Conservation (phyloP, 2,113 vertebrate species). For the Desmodus rotundus region DNA sequence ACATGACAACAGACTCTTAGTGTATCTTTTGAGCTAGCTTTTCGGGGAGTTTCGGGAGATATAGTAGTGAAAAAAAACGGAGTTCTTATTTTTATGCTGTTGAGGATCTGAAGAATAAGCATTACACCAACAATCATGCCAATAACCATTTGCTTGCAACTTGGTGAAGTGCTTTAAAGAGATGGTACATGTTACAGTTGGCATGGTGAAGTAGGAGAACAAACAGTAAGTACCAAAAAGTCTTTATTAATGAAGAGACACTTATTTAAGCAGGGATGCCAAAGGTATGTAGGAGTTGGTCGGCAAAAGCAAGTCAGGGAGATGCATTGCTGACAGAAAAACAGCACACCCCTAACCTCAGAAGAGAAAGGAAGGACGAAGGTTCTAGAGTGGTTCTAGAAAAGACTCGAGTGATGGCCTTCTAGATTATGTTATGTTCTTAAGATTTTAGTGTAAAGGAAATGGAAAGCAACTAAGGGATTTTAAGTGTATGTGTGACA, state of each 20-base stretch:
- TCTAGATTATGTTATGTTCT: neutral
- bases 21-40: neutral
- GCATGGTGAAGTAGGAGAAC: neutral
- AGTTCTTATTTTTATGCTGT: neutral
- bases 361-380: neutral
- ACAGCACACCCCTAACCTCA: neutral
- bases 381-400: neutral
- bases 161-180: neutral
- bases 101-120: neutral
- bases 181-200: neutral
- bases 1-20: neutral
- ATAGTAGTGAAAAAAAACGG: neutral
- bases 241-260: neutral
- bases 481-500: neutral
- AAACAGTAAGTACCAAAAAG: neutral
- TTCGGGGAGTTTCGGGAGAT: neutral
- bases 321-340: neutral
- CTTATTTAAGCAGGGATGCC: neutral
- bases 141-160: neutral
- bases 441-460: neutral
- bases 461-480: neutral
- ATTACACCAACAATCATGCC: neutral
- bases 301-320: neutral
- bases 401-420: neutral
- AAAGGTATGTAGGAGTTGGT: neutral